Conservation (phyloP, 2,113 vertebrate species). For the Cyphomyrus discorhynchus region DNA sequence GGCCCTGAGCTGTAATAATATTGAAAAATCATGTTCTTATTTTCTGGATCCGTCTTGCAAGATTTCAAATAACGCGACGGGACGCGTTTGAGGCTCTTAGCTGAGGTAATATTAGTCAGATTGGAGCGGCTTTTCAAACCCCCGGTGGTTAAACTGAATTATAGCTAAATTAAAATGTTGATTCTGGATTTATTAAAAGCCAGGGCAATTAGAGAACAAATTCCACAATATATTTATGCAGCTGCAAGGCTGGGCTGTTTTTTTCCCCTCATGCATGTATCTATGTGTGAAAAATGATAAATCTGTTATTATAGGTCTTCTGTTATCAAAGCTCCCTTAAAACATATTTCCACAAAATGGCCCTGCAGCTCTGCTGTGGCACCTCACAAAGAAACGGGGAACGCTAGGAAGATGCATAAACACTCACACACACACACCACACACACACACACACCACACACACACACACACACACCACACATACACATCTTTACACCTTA, state of each 20-base stretch:
- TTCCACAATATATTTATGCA: constrained; percentile 12
- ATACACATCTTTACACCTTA: background rate
- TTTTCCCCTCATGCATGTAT: background rate
- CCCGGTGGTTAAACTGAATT: background rate
- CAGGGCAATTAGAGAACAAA: constrained; percentile 7
- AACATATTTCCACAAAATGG: background rate
- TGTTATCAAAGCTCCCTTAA: background rate
- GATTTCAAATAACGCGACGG: background rate
- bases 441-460: background rate
- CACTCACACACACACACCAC: background rate
- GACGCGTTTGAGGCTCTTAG: background rate
- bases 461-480: background rate
- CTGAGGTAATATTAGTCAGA: constrained; percentile 7
- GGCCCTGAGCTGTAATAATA: background rate
- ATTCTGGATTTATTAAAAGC: constrained; percentile 14
- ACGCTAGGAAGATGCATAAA: background rate
- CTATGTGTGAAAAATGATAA: background rate
- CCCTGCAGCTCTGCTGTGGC: background rate
- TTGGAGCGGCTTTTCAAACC: background rate
- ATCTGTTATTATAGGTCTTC: background rate
- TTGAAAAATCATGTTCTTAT: constrained; percentile 1
- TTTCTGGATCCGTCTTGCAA: background rate
- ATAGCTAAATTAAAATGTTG: constrained; percentile 15
- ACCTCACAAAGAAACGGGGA: background rate
- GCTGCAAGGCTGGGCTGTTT: background rate